These are phyloP conservation scores for Procavia capensis DNA, from an alignment of 2,113 vertebrate genomes.

Conservation along the genomic window DNA sequence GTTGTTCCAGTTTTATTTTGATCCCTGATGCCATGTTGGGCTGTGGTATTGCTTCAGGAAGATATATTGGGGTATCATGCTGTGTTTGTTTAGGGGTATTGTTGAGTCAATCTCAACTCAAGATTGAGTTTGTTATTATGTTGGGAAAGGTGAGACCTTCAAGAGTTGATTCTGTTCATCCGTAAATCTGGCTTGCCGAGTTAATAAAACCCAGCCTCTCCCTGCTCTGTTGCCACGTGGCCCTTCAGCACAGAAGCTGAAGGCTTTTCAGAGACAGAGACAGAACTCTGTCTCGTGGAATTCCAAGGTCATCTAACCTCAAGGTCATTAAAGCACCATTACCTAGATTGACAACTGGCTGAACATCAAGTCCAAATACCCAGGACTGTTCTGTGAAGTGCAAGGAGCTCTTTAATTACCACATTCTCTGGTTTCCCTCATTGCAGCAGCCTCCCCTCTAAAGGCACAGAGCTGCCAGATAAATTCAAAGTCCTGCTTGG, in stretches of 20 bases:
- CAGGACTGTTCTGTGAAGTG: not conserved
- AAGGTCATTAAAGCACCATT: slow-evolving; percentile 19
- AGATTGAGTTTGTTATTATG: accelerated
- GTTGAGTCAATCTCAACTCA: accelerated
- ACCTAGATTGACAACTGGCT: not conserved
- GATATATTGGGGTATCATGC: accelerated
- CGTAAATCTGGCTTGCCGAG: not conserved
- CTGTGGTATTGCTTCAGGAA: not conserved
- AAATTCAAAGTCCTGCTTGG: not conserved
- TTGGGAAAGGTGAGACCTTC: not conserved
- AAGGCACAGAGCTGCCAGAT: not conserved
- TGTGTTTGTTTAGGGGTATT: not conserved
- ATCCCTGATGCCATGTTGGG: not conserved
- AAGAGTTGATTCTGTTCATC: not conserved
- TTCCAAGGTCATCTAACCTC: not conserved
- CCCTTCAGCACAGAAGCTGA: not conserved
- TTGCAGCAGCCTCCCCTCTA: not conserved
- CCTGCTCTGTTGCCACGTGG: not conserved
- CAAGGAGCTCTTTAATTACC: not conserved
- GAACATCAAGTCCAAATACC: not conserved
- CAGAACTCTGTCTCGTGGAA: not conserved
- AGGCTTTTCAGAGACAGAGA: not conserved
- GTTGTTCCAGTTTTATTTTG: accelerated
- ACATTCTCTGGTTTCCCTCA: not conserved
- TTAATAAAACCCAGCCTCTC: not conserved